phyloP scores from a whole-genome alignment of 2,797 vertebrate species.

The Cuculus canorus region DNA sequence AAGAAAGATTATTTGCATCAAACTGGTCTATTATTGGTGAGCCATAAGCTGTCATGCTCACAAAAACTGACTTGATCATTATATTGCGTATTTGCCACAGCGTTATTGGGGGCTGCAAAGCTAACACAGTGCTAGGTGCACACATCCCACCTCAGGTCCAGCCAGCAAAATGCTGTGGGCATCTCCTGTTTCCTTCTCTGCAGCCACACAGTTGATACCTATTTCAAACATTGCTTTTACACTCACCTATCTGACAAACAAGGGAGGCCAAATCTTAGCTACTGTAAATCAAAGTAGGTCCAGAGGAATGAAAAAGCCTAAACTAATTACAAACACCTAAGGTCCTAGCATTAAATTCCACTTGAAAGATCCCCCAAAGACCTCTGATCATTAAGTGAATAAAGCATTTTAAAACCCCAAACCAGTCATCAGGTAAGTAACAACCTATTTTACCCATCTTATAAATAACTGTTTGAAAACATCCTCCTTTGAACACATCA shows the following conservation, averaged over 20 bases:
- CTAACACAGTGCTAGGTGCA: not conserved
- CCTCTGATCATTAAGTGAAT: not conserved
- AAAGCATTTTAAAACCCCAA: not conserved
- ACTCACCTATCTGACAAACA: not conserved
- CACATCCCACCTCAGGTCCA: not conserved
- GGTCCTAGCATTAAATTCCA: not conserved
- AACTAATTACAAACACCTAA: conserved; percentile 18
- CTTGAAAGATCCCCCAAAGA: not conserved
- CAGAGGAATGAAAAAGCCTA: not conserved
- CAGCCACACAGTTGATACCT: not conserved
- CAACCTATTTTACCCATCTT: not conserved
- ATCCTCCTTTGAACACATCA: not conserved
- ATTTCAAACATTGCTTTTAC: not conserved
- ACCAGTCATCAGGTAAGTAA: not conserved
- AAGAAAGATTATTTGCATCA: not conserved
- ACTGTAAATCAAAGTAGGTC: not conserved
- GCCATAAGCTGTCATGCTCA: not conserved
- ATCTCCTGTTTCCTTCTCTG: not conserved
- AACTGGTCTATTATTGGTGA: not conserved
- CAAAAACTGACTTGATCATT: not conserved
- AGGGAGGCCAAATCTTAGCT: not conserved
- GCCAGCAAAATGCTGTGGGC: not conserved
- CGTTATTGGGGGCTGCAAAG: not conserved
- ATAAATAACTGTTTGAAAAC: not conserved
- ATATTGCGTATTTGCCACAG: not conserved